Evolutionary conservation across 2,888 invertebrate species (phyloP), one percentile per base, ranked within the genome.

Genomic region (Acleris cristana): DNA sequence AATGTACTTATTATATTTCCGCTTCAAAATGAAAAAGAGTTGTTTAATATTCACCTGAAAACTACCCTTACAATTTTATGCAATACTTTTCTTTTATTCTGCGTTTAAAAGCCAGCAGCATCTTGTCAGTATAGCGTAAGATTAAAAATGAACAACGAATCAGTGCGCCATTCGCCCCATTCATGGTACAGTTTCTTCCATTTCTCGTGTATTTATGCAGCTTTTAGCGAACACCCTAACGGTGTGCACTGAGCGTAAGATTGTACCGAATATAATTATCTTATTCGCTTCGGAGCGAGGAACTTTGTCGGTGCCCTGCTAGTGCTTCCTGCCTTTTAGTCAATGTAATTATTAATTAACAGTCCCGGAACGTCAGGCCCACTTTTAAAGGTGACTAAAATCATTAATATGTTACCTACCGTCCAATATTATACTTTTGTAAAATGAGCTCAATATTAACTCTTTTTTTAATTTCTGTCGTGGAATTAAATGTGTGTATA

Each of bases 211-310:
- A 57, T 45, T 65, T 44, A 51, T 44, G 52, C 18, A 48, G 26
- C 54, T 58, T 40, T 45, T 52, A 58, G 65, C 7, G 45, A 53
- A 45, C 14, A 40, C 56, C 34, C 44, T 40, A 18, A 62, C 49
- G 49, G 40, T 63, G 63, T 56, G 65, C 60, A 57, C 56, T 62
- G 57, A 66, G 61, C 57, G 19, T 62, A 63, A 63, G 53, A 57
- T 67, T 54, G 63, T 48, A 34, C 49, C 48, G 63, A 63, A 67
- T 63, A 67, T 67, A 67, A 67, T 67, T 67, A 67, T 63, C 62
- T 67, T 54, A 58, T 67, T 67, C 63, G 67, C 63, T 45, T 45
- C 45, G 61, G 19, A 56, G 66, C 56, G 56, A 18, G 49, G 52
- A 67, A 67, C 67, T 67, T 63, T 63, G 62, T 54, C 63, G 58